Evolutionary conservation across 1,140 invertebrate species (phyloP).

Genomic region (Plectus sambesii): DNA sequence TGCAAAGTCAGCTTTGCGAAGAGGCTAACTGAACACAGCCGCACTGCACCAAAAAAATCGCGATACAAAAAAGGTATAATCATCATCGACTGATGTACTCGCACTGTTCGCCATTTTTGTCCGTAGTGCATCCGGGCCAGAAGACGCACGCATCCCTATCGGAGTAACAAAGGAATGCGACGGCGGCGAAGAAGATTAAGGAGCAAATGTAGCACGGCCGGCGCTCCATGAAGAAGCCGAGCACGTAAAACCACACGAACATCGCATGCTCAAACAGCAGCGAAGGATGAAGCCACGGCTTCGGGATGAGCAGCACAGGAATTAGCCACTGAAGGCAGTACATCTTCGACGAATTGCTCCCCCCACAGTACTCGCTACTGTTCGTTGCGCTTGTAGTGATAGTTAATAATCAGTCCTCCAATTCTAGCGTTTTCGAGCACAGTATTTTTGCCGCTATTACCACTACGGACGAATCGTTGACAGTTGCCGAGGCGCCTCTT

Average conservation of each 20-base stretch:
- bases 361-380: too few species aligned
- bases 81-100: too few species aligned
- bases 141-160: slow-evolving; percentile 83
- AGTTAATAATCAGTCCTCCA: too few species aligned
- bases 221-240: slow-evolving; percentile 73
- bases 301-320: slow-evolving; percentile 85
- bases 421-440: too few species aligned
- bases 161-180: slow-evolving; percentile 84
- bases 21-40: too few species aligned
- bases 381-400: too few species aligned
- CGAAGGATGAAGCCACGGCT: slow-evolving; percentile 57
- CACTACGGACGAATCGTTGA: too few species aligned
- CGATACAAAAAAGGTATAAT: too few species aligned
- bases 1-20: too few species aligned
- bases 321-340: slow-evolving; percentile 96
- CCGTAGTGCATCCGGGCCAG: slow-evolving; percentile 53
- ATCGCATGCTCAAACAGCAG: not conserved
- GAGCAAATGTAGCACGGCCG: slow-evolving; percentile 87
- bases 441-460: too few species aligned
- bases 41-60: too few species aligned
- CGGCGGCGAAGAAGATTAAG: slow-evolving; percentile 74
- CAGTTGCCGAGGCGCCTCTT: too few species aligned
- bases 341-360: slow-evolving; percentile 59
- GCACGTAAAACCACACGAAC: not conserved
- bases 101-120: not conserved